phyloP scores from a whole-genome alignment of 2,888 invertebrate genomes.

The Entomobrya proxima region DNA sequence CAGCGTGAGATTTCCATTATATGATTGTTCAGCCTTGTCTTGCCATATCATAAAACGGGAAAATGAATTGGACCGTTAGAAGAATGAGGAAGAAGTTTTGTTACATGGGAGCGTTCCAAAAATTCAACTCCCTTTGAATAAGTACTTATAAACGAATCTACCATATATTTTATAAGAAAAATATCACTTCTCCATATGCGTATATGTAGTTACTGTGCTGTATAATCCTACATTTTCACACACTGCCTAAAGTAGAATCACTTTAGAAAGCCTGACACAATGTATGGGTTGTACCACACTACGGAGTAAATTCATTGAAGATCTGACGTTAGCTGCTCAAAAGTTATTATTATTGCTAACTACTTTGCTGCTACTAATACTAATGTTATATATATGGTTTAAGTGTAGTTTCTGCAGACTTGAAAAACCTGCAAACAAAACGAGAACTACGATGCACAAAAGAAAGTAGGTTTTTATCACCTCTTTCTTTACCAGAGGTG shows the following conservation, averaged over 20 bases:
- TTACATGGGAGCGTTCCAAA: conserved; percentile 7
- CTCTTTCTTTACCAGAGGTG: background rate
- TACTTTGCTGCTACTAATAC: conserved; percentile 19
- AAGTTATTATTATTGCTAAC: conserved; percentile 46
- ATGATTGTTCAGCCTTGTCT: conserved; percentile 37
- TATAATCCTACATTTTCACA: too few species aligned
- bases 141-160: background rate
- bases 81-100: conserved; percentile 3
- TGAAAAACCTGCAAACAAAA: conserved; percentile 10
- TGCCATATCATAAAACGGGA: conserved; percentile 26
- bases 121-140: background rate
- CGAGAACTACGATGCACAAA: background rate
- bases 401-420: conserved; percentile 13
- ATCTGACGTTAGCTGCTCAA: background rate
- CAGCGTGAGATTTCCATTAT: conserved; percentile 60
- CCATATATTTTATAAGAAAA: background rate
- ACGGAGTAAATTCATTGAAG: background rate
- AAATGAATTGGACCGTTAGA: conserved; percentile 40
- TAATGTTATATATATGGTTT: conserved; percentile 2
- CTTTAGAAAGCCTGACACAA: background rate
- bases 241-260: too few species aligned
- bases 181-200: too few species aligned
- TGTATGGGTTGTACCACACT: background rate
- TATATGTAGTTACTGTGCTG: too few species aligned
- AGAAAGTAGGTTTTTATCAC: conserved; percentile 1